phyloP scores from a whole-genome alignment of 2,113 vertebrate species.

The Orcinus orca region DNA sequence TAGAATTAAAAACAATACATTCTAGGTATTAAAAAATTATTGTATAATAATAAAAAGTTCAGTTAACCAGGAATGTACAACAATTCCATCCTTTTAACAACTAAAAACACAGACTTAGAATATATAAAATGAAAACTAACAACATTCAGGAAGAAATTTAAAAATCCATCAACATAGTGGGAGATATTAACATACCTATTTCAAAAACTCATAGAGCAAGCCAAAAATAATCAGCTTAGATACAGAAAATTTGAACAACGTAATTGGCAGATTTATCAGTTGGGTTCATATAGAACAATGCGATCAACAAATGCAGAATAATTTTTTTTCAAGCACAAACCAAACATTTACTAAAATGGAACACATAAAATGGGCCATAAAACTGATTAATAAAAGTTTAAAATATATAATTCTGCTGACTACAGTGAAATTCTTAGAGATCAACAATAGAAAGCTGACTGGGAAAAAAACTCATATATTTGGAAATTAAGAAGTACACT shows the following conservation, averaged over 20 bases:
- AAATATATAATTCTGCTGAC: not conserved
- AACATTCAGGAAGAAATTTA: not conserved
- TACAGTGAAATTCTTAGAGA: not conserved
- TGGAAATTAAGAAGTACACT: not conserved
- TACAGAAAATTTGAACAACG: not conserved
- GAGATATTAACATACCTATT: not conserved
- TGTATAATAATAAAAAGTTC: not conserved
- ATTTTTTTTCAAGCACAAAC: not conserved
- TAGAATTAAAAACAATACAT: not conserved
- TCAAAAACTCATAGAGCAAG: not conserved
- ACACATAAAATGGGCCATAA: not conserved
- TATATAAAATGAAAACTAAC: not conserved
- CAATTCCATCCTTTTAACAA: not conserved
- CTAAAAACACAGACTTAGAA: not conserved
- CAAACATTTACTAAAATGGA: not conserved
- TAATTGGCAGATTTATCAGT: not conserved
- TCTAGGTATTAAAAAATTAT: not conserved
- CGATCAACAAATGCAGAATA: not conserved
- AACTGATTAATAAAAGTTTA: not conserved
- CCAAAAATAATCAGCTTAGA: not conserved
- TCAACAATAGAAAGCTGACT: not conserved
- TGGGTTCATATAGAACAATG: not conserved
- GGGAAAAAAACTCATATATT: not conserved
- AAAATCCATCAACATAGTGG: not conserved
- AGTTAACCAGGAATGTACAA: not conserved